A percentile compares a stretch with the other conserved stretches of the same genome.
Evolutionary conservation across 2,113 vertebrate genomes (phyloP).

Genomic region (Mesocricetus auratus): DNA sequence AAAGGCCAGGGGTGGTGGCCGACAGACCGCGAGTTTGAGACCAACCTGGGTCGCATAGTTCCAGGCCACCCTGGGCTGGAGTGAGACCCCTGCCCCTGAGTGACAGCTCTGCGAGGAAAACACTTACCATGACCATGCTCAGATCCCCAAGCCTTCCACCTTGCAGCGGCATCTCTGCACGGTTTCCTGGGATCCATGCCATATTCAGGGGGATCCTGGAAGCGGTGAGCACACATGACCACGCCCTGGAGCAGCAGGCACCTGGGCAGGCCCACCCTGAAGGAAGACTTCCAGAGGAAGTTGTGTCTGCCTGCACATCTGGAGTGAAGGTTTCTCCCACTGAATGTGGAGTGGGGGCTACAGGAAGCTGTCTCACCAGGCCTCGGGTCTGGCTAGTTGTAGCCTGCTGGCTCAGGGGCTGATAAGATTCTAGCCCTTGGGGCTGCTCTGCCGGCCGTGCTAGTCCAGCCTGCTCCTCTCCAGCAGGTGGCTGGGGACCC

Average conservation of each 20-base stretch:
- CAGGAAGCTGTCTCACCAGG: not conserved
- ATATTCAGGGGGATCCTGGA: not conserved
- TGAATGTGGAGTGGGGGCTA: not conserved
- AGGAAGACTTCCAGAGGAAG: not conserved
- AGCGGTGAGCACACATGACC: not conserved
- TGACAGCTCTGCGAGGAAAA: not conserved
- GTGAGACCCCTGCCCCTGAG: not conserved
- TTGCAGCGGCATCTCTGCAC: not conserved
- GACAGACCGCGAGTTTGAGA: no score
- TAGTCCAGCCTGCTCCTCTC: not conserved
- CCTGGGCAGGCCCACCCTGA: not conserved
- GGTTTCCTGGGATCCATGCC: not conserved
- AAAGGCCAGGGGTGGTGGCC: not conserved
- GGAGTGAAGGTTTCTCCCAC: not conserved
- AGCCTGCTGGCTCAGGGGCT: not conserved
- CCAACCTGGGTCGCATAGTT: not conserved
- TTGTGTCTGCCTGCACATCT: not conserved
- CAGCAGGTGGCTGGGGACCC: not conserved
- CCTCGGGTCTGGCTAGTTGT: not conserved
- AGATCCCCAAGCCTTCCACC: rapidly evolving
- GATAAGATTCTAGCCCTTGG: not conserved
- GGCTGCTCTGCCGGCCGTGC: not conserved
- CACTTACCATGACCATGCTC: not conserved
- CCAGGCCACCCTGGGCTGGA: not conserved
- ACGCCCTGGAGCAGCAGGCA: not conserved